Evolutionary conservation across 2,797 vertebrate genomes (phyloP), one percentile per base, ranked within the genome.

Genomic region (Sebastolobus altivelis): DNA sequence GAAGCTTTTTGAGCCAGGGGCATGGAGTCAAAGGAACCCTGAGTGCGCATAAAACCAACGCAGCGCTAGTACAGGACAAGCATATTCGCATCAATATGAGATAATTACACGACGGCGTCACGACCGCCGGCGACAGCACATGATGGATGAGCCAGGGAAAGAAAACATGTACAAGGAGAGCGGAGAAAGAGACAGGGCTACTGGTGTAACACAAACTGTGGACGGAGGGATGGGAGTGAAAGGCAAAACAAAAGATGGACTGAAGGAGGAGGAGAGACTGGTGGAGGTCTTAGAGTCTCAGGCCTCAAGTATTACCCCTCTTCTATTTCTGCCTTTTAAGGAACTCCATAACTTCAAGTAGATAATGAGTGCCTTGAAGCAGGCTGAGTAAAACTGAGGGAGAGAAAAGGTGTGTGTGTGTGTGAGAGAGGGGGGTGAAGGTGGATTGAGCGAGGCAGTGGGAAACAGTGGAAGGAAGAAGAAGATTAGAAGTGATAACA

Each of bases 281-380:
- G 84, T 69, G 33, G 70, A 86, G 88, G 87, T 90, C 89, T 90
- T 82, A 81, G 81, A 65, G 83, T 92, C 88, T 82, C 77, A 77
- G 87, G 87, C 88, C 90, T 79, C 66, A 71, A 84, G 84, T 83
- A 83, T 87, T 87, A 89, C 80, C 67, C 73, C 76, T 78, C 90
- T 92, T 93, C 93, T 91, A 83, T 94, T 95, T 94, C 93, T 94
- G 80, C 94, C 94, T 95, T 95, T 95, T 95, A 94, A 92, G 91
- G 91, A 88, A 75, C 88, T 92, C 87, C 86, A 83, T 75, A 88
- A 85, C 85, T 83, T 92, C 85, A 92, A 92, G 90, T 88, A 92
- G 92, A 92, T 95, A 94, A 95, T 95, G 91, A 94, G 89, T 89
- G 92, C 92, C 94, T 95, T 46, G 75, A 84, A 94, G 94, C 90